These are phyloP conservation scores for Odontamblyopus rebecca DNA, from an alignment of 2,797 vertebrate genomes.

Conservation along the genomic window DNA sequence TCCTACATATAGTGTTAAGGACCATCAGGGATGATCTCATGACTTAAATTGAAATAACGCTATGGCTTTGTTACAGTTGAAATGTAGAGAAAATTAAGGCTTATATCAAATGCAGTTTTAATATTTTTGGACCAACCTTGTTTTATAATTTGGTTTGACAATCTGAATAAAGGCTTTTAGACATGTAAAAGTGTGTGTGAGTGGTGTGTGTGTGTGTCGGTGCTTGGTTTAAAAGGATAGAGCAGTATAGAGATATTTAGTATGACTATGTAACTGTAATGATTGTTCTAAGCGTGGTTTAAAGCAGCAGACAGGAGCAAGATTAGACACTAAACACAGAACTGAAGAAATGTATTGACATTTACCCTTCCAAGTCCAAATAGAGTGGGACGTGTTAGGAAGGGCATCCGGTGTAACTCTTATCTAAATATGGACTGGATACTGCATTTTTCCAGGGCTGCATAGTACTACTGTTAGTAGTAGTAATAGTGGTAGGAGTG, in stretches of 20 bases:
- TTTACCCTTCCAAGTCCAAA: background rate
- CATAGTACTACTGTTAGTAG: too few relatives aligned
- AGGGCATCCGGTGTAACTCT: background rate
- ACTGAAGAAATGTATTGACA: too few relatives aligned
- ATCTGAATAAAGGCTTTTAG: slow-evolving; percentile 3
- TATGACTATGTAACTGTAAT: background rate
- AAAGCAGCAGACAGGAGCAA: too few relatives aligned
- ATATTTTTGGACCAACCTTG: background rate
- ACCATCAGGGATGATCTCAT: background rate
- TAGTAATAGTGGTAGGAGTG: too few relatives aligned
- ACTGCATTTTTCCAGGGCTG: background rate
- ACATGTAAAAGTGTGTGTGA: slow-evolving; percentile 6
- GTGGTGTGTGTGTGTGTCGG: slow-evolving; percentile 3
- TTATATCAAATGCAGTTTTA: background rate
- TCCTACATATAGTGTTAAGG: background rate
- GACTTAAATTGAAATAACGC: background rate
- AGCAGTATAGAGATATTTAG: background rate
- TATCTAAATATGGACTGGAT: background rate
- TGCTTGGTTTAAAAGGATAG: too few relatives aligned
- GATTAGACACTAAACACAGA: too few relatives aligned
- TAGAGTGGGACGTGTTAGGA: background rate
- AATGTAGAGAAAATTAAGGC: background rate
- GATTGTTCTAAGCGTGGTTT: background rate
- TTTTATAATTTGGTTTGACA: slow-evolving; percentile 5
- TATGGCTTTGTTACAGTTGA: slow-evolving; percentile 5